Evolutionary conservation across 2,113 vertebrate genomes (phyloP).

Genomic region (Accipiter virgatus): DNA sequence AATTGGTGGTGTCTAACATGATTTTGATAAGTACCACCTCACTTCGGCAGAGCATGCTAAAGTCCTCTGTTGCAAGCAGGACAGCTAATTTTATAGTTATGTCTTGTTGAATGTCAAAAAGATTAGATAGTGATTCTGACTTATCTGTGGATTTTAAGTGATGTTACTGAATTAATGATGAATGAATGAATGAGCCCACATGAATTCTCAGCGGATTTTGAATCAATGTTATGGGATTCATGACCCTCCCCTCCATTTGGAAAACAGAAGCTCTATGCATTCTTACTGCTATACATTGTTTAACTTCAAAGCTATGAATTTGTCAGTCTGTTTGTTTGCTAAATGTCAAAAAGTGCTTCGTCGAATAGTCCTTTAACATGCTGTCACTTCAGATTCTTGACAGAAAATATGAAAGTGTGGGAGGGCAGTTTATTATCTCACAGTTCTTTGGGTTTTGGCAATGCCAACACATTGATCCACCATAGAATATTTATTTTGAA

Average conservation of each 20-base stretch:
- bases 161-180: not conserved
- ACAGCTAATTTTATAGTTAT: not conserved
- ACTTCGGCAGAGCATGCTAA: not conserved
- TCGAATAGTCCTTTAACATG: not conserved
- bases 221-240: not conserved
- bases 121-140: not conserved
- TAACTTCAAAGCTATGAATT: not conserved
- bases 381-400: not conserved
- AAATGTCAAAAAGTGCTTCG: not conserved
- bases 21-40: not conserved
- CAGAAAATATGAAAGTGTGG: not conserved
- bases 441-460: not conserved
- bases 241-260: not conserved
- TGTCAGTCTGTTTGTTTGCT: not conserved
- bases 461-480: not conserved
- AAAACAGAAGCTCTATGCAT: not conserved
- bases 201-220: not conserved
- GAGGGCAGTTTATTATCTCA: not conserved
- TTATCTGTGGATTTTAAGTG: not conserved
- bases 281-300: not conserved
- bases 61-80: not conserved
- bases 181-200: not conserved
- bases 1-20: not conserved
- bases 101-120: not conserved
- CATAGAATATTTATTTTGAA: not conserved